These are phyloP conservation scores for Grammomys surdaster DNA, from an alignment of 2,113 vertebrate genomes.

Conservation along the genomic window DNA sequence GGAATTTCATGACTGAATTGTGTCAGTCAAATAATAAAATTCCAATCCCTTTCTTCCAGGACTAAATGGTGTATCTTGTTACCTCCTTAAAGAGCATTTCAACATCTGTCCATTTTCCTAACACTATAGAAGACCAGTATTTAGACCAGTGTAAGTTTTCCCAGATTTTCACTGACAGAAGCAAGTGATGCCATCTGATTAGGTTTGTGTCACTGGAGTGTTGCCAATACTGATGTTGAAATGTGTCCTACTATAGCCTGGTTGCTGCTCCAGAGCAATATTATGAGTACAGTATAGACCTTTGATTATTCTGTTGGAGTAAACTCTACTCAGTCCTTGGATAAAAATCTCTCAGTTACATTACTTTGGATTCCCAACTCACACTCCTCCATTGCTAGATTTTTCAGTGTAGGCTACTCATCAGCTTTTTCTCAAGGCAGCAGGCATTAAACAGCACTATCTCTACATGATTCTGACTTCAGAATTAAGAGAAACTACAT, in stretches of 20 bases:
- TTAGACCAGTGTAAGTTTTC: not conserved
- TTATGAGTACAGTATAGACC: not conserved
- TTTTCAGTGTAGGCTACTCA: not conserved
- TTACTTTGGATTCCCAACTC: not conserved
- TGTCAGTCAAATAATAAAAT: not conserved
- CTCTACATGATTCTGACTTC: not conserved
- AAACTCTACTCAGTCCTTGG: not conserved
- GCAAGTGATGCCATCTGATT: not conserved
- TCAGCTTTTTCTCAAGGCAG: not conserved
- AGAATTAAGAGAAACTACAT: not conserved
- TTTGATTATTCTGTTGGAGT: not conserved
- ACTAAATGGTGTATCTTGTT: not conserved
- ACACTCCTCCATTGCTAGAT: not conserved
- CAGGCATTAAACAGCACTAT: not conserved
- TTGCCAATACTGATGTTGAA: not conserved
- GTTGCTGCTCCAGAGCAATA: fast-evolving
- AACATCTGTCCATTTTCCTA: not conserved
- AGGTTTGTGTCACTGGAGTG: not conserved
- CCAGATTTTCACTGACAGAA: not conserved
- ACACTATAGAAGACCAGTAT: not conserved
- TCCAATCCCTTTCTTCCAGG: not conserved
- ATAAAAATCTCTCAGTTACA: not conserved
- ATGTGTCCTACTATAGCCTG: not conserved
- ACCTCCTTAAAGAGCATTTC: not conserved
- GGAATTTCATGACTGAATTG: not conserved